Base-by-base conservation (phyloP, 2,888 invertebrate species). In the Ophraella communa region DNA sequence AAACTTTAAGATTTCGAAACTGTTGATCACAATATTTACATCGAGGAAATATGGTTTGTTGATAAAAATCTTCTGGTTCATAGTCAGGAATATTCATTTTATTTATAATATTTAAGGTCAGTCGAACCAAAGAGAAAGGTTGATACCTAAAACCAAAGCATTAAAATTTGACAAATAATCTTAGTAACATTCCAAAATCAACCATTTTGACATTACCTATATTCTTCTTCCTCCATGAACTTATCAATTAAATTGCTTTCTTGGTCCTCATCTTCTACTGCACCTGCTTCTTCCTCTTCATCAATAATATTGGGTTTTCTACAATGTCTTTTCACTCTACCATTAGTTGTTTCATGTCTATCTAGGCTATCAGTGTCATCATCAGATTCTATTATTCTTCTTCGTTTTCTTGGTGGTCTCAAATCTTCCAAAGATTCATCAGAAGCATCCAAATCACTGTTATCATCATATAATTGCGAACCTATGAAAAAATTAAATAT, bases 31-130 rank as follows among this genome's bases (percentile, higher is more conserved):
- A 83, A 68, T 79, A 77, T 60, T 73, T 75, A 71, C 83, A 83
- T 33, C 71, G 57, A 17, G 77, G 77, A 30, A 74, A 73, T 5
- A 76, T 64, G 4, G 70, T 51, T 21, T 66, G 64, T 54, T 70
- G 69, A 11, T 62, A 65, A 59, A 69, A 77, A 45, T 71, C 68
- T 1, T 73, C 69, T 4, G 73, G 73, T 58, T 74, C 70, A 60
- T 76, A 77, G 18, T 77, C 78, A 4, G 78, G 76, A 39, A 81
- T 60, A 61, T 78, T 79, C 30, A 68, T 67, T 55, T 71, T 74
- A 70, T 83, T 83, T 49, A 82, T 76, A 3, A 69, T 63, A 58
- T 80, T 79, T 23, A 83, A 63, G 3, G 75, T 71, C 21, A 79
- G 74, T 52, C 74, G 69, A 27, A 80, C 60, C 30, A 83, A 72